Evolutionary conservation across 2,113 vertebrate species (phyloP), one percentile per base, ranked within the genome.

Genomic region (Dermatemys mawii): DNA sequence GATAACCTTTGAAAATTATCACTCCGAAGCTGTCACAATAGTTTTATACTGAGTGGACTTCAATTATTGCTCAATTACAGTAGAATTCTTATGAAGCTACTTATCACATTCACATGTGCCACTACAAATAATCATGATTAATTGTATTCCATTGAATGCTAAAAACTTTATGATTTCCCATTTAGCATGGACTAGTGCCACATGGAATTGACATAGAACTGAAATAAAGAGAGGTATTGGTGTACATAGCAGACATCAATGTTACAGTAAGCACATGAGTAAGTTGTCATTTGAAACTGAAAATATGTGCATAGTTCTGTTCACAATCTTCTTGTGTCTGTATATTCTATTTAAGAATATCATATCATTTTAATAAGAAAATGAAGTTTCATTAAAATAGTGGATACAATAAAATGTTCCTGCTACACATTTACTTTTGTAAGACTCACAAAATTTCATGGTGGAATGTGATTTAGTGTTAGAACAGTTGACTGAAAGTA

Each of bases 21-120:
- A n/a, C 92, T 92, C 84, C 73, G 90, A 94, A 86, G 35, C 49
- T 97, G 76, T 85, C 70, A 93, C 81, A 85, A 75, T 79, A 83
- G 49, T 88, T 96, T 89, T 86, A 82, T 76, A 63, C 35, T 92
- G 95, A 93, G 44, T 82, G n/a, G 84, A 88, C 83, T 95, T 94
- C 55, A 90, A 80, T 90, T 87, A 89, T 83, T 94, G 51, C 48
- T 93, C 92, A 94, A 95, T 92, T 93, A 78, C 54, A 93, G 78
- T 90, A 94, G 80, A 57, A 94, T 91, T 84, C 79, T 95, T 84
- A 81, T 85, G 82, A 86, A 93, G 95, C 81, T 76, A 53, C 44
- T 92, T 92, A 88, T 82, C 93, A 87, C 11, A 60, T 70, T 70
- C 26, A 21, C 55, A 75, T 82, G 78, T 87, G 67, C 81, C 83